A percentile compares a stretch with the other conserved stretches of the same genome.
Evolutionary conservation across 2,113 vertebrate species (phyloP).

Genomic region (Platichthys flesus): DNA sequence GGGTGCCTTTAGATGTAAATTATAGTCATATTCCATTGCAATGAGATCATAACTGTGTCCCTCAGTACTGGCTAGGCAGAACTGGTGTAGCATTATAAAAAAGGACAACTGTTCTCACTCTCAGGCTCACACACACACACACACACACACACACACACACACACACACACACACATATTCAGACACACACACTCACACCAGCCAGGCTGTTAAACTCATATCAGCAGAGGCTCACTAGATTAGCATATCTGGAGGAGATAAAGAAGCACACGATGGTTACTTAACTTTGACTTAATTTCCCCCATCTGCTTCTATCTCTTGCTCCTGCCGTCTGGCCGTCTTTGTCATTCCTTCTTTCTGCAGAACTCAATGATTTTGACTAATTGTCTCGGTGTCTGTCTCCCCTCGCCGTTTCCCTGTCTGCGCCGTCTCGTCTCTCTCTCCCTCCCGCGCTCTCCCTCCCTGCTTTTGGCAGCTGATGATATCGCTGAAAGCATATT

Average conservation of each 20-base stretch:
- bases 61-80: constrained; percentile 54
- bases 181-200: constrained; percentile 39
- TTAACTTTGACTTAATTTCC: constrained; percentile 79
- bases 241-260: constrained; percentile 78
- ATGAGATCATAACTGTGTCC: constrained; percentile 71
- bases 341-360: constrained; percentile 60
- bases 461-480: constrained; percentile 55
- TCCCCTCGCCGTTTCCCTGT: constrained; percentile 26
- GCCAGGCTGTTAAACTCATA: constrained; percentile 75
- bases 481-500: constrained; percentile 56
- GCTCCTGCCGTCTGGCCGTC: constrained; percentile 67
- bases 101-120: constrained; percentile 55
- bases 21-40: constrained; percentile 58
- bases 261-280: constrained; percentile 76
- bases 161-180: constrained; percentile 19
- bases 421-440: constrained; percentile 5
- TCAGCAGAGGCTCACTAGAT: constrained; percentile 75
- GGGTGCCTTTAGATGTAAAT: constrained; percentile 51
- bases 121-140: constrained; percentile 24
- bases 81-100: constrained; percentile 62
- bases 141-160: not conserved
- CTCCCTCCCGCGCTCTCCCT: not conserved
- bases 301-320: constrained; percentile 75
- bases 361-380: constrained; percentile 45
- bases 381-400: constrained; percentile 56